phyloP scores from a whole-genome alignment of 2,797 vertebrate species.

The Coendou prehensilis region DNA sequence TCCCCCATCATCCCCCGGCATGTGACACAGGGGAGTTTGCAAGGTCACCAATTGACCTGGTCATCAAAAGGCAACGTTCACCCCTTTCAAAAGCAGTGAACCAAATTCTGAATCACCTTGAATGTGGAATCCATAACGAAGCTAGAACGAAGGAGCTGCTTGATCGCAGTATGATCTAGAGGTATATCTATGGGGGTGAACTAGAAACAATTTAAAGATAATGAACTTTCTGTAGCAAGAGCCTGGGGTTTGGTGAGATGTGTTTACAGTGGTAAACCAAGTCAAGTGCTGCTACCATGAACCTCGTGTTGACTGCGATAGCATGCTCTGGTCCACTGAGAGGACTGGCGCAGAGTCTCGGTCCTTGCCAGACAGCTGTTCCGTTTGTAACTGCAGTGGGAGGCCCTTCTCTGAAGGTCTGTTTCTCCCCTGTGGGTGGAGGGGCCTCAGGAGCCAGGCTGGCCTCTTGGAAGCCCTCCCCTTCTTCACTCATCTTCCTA shows the following conservation, averaged over 20 bases:
- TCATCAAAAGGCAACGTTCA: not conserved
- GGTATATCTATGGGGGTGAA: not conserved
- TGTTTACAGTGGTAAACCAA: conserved; percentile 1
- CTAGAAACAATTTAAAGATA: not conserved
- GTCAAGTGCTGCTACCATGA: not conserved
- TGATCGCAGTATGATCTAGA: not conserved
- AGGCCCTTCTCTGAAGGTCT: not conserved
- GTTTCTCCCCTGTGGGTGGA: not conserved
- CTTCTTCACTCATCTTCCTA: not conserved
- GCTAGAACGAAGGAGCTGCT: not conserved
- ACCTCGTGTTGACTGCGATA: not conserved
- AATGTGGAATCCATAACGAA: not conserved
- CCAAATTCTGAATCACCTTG: not conserved
- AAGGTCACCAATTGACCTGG: not conserved
- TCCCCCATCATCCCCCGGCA: not conserved
- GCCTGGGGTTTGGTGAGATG: not conserved
- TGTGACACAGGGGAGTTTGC: not conserved
- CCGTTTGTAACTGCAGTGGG: not conserved
- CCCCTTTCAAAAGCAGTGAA: not conserved
- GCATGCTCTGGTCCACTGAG: not conserved
- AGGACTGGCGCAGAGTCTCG: not conserved
- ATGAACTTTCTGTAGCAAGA: not conserved
- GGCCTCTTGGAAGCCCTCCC: not conserved
- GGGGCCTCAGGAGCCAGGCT: not conserved
- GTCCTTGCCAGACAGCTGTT: not conserved